Evolutionary conservation across 2,888 invertebrate genomes (phyloP), one percentile per base, ranked within the genome.

Genomic region (Agriopis leucophaearia): DNA sequence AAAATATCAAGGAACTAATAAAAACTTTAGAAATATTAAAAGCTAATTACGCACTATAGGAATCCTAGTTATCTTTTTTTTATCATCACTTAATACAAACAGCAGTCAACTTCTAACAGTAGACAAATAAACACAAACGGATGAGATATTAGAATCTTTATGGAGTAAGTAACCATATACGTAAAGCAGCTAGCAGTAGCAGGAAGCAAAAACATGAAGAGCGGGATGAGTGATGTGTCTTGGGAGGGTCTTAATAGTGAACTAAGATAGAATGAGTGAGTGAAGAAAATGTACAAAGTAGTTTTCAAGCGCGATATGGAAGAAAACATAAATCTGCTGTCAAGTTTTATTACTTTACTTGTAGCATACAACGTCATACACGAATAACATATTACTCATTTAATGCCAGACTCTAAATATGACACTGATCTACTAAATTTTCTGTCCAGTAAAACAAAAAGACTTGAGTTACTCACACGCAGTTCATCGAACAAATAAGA

Each of bases 401-500:
- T 13, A 16, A 40, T 48, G 35, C 45, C 40, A 13, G 13, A 45
- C 42, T 47, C 52, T 42, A 48, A 47, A 54, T 50, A 65, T 54
- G 58, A 67, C 57, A 57, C 44, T 52, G 48, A 18, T 58, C 42
- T 44, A 48, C 40, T 66, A 55, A 50, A 58, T 55, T 59, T 55
- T 51, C 15, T 18, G 6, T 12, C 0, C 42, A 27, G 36, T 42
- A 9, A 59, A 62, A 66, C 61, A 57, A 66, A 57, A 62, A 52
- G 52, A 42, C 51, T 42, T 7, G 10, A 47, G 38, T 66, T 62
- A 63, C 63, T 68, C 64, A 68, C 15, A 16, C 38, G 27, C 51
- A 38, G 56, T 40, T 57, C 64, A 69, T 47, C 68, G 56, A 18
- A 40, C 59, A 68, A 64, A 64, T 69, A 56, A 64, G 64, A 60